phyloP scores from a whole-genome alignment of 2,888 invertebrate genomes.

The Taphrorychus bicolor region DNA sequence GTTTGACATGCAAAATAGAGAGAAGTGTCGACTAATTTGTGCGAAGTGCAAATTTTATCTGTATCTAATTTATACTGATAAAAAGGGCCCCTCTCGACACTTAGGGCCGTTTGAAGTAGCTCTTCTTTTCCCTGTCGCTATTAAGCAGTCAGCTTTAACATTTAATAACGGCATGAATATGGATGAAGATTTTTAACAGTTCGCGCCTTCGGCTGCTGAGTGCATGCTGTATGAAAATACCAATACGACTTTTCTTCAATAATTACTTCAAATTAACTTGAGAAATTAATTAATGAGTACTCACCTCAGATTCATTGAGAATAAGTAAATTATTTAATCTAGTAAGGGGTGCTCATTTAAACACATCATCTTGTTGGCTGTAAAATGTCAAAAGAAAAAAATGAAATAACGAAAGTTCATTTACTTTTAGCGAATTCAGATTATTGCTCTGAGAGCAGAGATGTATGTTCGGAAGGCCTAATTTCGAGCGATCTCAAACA shows the following conservation, averaged over 20 bases:
- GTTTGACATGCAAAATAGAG: conserved; percentile 45
- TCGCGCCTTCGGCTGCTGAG: conserved; percentile 36
- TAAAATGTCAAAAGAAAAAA: too few relatives aligned
- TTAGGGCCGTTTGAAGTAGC: conserved; percentile 57
- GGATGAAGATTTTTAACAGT: conserved; percentile 52
- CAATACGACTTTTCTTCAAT: background rate
- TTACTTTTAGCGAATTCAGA: too few relatives aligned
- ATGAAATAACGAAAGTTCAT: too few relatives aligned
- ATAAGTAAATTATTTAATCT: too few relatives aligned
- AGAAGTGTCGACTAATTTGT: conserved; percentile 56
- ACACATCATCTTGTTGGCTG: too few relatives aligned
- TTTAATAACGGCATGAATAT: conserved; percentile 57
- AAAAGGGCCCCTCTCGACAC: conserved; percentile 54
- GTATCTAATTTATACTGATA: conserved; percentile 51
- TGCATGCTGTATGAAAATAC: conserved; percentile 2
- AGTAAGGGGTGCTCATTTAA: too few relatives aligned
- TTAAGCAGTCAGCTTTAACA: conserved; percentile 56
- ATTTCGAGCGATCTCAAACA: too few relatives aligned
- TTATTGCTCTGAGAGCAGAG: too few relatives aligned
- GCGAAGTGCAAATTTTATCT: conserved; percentile 57
- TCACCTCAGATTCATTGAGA: background rate
- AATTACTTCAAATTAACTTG: background rate
- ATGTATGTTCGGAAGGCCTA: too few relatives aligned
- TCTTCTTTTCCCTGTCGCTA: conserved; percentile 47
- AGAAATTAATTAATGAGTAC: background rate